These are phyloP conservation scores for Helogale parvula DNA, from an alignment of 2,113 vertebrate genomes.

Conservation along the genomic window DNA sequence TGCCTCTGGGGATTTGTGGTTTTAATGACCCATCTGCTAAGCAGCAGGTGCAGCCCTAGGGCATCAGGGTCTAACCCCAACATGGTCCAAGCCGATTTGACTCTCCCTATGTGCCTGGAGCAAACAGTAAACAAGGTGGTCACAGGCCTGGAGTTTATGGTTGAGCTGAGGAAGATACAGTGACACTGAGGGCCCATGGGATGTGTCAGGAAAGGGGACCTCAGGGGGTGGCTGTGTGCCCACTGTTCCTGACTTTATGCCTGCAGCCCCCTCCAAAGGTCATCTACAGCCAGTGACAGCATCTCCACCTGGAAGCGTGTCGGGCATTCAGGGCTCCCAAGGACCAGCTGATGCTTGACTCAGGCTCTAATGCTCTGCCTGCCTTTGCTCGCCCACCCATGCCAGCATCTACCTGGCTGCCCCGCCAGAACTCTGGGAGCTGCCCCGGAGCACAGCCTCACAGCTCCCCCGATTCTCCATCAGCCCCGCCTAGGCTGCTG, in stretches of 20 bases:
- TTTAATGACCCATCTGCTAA: background rate
- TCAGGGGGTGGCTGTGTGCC: fast-evolving
- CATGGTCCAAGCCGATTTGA: fast-evolving
- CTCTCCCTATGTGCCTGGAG: background rate
- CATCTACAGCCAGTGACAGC: fast-evolving
- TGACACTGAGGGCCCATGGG: fast-evolving
- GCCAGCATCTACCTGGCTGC: fast-evolving
- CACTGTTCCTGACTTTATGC: fast-evolving
- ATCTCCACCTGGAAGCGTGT: fast-evolving
- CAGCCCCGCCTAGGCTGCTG: too few species aligned
- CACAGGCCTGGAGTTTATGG: background rate
- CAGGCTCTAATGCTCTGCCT: background rate
- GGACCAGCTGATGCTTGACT: fast-evolving
- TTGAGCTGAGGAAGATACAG: background rate
- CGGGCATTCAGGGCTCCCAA: fast-evolving
- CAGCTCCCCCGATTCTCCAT: too few species aligned
- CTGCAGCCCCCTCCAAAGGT: background rate
- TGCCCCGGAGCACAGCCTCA: too few species aligned
- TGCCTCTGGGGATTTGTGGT: background rate
- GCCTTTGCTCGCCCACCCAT: background rate
- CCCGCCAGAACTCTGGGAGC: background rate
- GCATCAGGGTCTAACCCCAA: background rate
- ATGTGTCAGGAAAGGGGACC: background rate
- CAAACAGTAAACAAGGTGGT: background rate
- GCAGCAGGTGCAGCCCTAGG: background rate